Base-by-base conservation (phyloP, 2,888 invertebrate species). In the Dicyrtomina minuta region DNA sequence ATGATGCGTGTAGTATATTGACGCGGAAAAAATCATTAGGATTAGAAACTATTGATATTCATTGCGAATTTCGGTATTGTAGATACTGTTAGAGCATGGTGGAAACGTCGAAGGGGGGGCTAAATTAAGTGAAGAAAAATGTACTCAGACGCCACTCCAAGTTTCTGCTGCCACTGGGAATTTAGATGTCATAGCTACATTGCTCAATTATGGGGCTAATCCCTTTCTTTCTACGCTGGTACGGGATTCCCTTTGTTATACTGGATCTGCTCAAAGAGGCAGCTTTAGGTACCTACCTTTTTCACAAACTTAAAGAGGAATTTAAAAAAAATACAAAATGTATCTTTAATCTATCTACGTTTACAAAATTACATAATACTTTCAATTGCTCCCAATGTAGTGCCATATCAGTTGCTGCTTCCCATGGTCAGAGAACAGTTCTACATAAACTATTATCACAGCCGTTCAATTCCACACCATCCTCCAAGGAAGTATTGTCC, bases 81-180 rank as follows among this genome's bases (percentile, higher is more conserved):
- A 86, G 75, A 85, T 91, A 66, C 83, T 93, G 26, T 82, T 95
- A 68, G 91, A 92, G 71, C 86, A 89, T 22, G 92, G 93, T 1
- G 93, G 92, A 0, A 85, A 89, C 61, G 91, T 92, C 0, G 94
- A 95, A 82, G 94, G 93, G 0, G 93, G 93, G 0, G 91, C 91
- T 0, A 87, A 89, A 3, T 81, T 89, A 5, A 90, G 90, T 26
- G 93, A 93, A 79, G 92, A 93, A 77, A 90, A 90, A 77, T 90
- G 90, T 80, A 93, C 93, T 0, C 85, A 94, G 58, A 94, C 94
- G 0, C 95, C 95, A 0, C 81, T 95, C 39, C 95, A 95, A 84
- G 89, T 90, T 68, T 92, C 93, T 1, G 89, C 92, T 70, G 92
- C 92, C 0, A 88, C 89, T 0, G 92, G 92, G 0, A 90, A 89